Evolutionary conservation across 2,113 vertebrate genomes (phyloP), one percentile per base, ranked within the genome.

Genomic region (Macaca fascicularis): DNA sequence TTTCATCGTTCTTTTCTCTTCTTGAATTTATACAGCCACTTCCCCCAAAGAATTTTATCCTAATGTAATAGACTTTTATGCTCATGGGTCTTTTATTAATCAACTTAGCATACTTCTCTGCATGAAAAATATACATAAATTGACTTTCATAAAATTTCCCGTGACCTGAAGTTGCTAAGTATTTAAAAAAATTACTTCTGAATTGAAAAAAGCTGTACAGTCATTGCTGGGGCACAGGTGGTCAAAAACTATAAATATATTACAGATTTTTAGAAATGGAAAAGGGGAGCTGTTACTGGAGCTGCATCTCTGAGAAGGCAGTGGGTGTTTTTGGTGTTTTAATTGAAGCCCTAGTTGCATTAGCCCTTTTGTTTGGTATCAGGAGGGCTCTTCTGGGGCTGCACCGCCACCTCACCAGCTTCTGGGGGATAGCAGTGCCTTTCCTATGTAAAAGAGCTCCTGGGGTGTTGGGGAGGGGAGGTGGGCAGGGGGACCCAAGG

Each of bases 251-350:
- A 0, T 32, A 8, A 12, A 6, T 20, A 12, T 12, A 2, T 6
- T 4, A 3, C 3, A 3, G 76, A 32, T 4, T 48, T 72, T 52
- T 20, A 23, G 45, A 74, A 13, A 20, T 20, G 75, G 69, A 12
- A 14, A 30, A 27, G 35, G 55, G 43, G 23, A 30, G 1, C 9
- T 14, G 23, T 20, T 4, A 0, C 19, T 1, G 43, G 25, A 7
- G 4, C 3, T 5, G 4, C 8, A 0, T 16, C n/a, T 27, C 25
- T 14, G 25, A 35, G 45, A 0, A 19, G 72, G 8, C 2, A 4
- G 81, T n/a, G 32, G 20, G 50, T 25, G 43, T 38, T 25, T 52
- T 8, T 10, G 67, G 50, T 40, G 82, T 64, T 81, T 61, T 38
- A 27, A 10, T 35, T 55, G 23, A 23, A 38, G 52, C 19, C 32